phyloP scores from a whole-genome alignment of 2,888 invertebrate genomes.

The Stenodema calcarata region DNA sequence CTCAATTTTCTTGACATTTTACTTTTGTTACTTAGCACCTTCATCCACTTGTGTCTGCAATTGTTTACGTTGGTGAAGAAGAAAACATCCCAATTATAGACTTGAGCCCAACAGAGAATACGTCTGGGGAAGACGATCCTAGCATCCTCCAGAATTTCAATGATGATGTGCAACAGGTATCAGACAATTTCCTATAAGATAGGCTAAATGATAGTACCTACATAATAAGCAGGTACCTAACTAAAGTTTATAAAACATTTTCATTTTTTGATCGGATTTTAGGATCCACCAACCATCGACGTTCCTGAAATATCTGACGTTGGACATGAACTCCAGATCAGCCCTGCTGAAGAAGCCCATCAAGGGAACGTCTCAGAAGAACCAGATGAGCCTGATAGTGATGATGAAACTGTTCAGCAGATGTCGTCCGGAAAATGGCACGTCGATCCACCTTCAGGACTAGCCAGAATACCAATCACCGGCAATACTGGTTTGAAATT shows the following conservation, averaged over 20 bases:
- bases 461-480: neutral
- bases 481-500: neutral
- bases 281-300: no score
- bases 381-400: neutral
- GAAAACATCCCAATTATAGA: no score
- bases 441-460: neutral
- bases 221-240: neutral
- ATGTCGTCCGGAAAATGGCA: neutral
- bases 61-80: no score
- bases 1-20: no score
- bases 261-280: no score
- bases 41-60: no score
- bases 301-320: no score
- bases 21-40: no score
- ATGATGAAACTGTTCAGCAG: neutral
- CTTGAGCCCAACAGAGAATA: no score
- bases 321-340: no score
- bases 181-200: neutral
- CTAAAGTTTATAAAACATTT: no score
- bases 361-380: neutral
- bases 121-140: neutral
- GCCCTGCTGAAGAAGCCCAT: neutral
- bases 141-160: neutral
- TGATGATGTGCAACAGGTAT: neutral
- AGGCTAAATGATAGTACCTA: neutral